Percentiles rank a stretch among this genome's conserved stretches.
Evolutionary conservation across 2,888 invertebrate species (phyloP).

Genomic region (Lamellibrachia satsuma): DNA sequence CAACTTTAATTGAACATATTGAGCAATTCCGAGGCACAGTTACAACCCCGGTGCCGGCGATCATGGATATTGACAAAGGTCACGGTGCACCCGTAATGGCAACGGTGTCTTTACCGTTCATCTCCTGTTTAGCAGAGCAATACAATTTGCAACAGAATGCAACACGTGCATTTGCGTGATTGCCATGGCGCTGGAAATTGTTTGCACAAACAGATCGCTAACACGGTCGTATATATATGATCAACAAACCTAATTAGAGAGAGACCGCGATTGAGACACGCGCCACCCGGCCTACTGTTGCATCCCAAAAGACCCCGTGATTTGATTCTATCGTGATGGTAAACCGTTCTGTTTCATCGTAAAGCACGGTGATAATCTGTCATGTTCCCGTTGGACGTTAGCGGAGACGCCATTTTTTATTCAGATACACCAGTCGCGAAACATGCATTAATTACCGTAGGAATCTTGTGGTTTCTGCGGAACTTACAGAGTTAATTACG

Average conservation of each 20-base stretch:
- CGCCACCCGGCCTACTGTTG: not conserved
- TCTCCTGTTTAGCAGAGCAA: not conserved
- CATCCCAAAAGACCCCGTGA: not conserved
- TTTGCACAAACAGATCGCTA: slow-evolving; percentile 1
- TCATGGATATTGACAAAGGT: not conserved
- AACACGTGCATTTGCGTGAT: not conserved
- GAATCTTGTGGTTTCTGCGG: not conserved
- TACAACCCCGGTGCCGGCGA: not conserved
- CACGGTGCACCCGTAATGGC: not conserved
- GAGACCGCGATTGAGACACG: not conserved
- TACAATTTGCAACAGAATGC: not conserved
- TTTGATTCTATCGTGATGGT: slow-evolving; percentile 6
- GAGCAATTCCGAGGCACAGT: not conserved
- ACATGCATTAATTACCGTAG: not conserved
- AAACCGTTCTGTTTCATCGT: not conserved
- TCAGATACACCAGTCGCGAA: not conserved
- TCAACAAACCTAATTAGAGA: not conserved
- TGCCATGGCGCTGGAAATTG: not conserved
- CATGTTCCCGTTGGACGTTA: not conserved
- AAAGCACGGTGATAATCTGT: not conserved
- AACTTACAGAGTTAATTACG: not conserved
- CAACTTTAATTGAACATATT: not conserved
- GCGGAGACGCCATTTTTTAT: not conserved
- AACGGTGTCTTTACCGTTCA: not conserved
- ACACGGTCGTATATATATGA: not conserved